Percentiles rank a stretch among this genome's conserved stretches.
phyloP scores from a whole-genome alignment of 2,113 vertebrate genomes.

The Muntiacus muntjak region DNA sequence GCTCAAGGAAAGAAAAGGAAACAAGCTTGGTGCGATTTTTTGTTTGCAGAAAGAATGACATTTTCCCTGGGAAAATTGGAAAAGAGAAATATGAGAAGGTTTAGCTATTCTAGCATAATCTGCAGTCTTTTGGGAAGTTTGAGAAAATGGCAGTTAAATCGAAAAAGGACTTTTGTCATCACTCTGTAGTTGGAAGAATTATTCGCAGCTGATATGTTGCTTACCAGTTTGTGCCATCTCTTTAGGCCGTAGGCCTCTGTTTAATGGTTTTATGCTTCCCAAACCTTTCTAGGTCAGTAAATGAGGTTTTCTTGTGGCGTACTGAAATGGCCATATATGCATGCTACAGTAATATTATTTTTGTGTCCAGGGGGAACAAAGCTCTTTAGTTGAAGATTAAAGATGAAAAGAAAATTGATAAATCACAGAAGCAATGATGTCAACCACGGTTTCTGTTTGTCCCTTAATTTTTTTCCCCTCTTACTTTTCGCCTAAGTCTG shows the following conservation, averaged over 20 bases:
- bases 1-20: not conserved
- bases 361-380: not conserved
- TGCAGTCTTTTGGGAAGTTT: constrained; percentile 31
- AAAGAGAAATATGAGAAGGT: not conserved
- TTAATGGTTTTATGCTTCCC: constrained; percentile 23
- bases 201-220: not conserved
- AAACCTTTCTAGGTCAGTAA: constrained; percentile 25
- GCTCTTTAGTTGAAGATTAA: not conserved
- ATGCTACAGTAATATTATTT: not conserved
- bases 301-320: not conserved
- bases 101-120: not conserved
- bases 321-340: not conserved
- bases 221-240: not conserved
- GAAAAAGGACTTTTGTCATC: not conserved
- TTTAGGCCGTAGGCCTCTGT: not conserved
- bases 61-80: not conserved
- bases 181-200: not conserved
- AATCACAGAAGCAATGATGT: not conserved
- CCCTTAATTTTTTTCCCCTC: not conserved
- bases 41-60: not conserved
- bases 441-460: not conserved
- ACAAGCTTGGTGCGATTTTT: not conserved
- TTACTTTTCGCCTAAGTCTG: not conserved
- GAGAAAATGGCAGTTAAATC: constrained; percentile 33
- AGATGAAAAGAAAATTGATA: constrained; percentile 11